Percentiles rank a stretch among this genome's conserved stretches.
These are phyloP conservation scores for Stegastes partitus DNA, from an alignment of 2,113 vertebrate genomes.

Conservation along the genomic window DNA sequence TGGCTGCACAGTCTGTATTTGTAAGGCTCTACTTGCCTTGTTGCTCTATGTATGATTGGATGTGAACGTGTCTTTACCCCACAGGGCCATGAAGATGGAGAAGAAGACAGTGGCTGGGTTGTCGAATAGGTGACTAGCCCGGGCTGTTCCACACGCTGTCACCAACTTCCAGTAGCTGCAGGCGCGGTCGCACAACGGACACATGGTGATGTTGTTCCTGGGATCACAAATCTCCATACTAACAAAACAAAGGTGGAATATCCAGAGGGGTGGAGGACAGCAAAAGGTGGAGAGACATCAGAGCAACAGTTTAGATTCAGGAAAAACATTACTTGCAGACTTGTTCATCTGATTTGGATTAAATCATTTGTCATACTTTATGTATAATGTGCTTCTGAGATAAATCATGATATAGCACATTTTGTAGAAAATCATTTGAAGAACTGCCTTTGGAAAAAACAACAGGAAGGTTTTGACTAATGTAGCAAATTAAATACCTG, in stretches of 20 bases:
- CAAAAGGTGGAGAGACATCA: background rate
- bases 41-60: background rate
- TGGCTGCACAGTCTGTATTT: background rate
- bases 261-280: background rate
- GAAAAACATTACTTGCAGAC: no score
- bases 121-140: slow-evolving; percentile 97
- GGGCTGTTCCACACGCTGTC: slow-evolving; percentile 93
- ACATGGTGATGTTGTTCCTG: slow-evolving; percentile 97
- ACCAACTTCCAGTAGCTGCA: slow-evolving; percentile 98
- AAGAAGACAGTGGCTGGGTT: slow-evolving; percentile 98
- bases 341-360: no score
- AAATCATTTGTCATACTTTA: no score
- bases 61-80: slow-evolving; percentile 86
- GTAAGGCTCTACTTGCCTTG: background rate
- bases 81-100: slow-evolving; percentile 98
- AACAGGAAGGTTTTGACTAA: no score
- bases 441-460: no score
- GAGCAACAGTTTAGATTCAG: no score
- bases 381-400: no score
- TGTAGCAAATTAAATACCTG: no score
- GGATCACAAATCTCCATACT: slow-evolving; percentile 98
- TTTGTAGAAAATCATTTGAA: no score
- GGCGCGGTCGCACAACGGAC: slow-evolving; percentile 93
- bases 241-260: slow-evolving; percentile 9
- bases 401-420: no score